phyloP scores from a whole-genome alignment of 2,113 vertebrate genomes.

The Numida meleagris region DNA sequence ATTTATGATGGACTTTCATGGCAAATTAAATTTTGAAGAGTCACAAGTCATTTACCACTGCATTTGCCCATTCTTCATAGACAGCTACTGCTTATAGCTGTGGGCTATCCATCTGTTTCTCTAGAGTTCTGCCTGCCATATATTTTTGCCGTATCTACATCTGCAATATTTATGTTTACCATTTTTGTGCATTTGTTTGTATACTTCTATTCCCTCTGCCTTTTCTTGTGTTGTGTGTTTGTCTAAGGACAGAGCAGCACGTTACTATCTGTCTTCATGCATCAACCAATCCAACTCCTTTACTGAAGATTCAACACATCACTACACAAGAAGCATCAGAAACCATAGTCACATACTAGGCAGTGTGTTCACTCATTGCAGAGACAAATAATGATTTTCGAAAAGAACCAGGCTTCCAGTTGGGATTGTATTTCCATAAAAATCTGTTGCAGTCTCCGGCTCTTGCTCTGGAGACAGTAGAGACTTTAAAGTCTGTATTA shows the following conservation, averaged over 20 bases:
- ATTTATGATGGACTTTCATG: conserved; percentile 47
- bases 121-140: background rate
- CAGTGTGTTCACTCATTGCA: background rate
- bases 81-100: conserved; percentile 26
- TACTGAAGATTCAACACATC: background rate
- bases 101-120: conserved; percentile 41
- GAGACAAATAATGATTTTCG: background rate
- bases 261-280: background rate
- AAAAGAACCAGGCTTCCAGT: background rate
- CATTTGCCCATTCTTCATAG: conserved; percentile 20
- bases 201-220: background rate
- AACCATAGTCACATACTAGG: background rate
- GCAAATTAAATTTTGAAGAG: conserved; percentile 63
- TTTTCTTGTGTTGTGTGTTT: background rate
- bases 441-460: background rate
- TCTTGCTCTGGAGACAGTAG: background rate
- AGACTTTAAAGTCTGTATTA: background rate
- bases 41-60: conserved; percentile 45
- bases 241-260: background rate
- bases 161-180: conserved; percentile 40
- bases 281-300: background rate
- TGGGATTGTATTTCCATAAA: background rate
- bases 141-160: conserved; percentile 13
- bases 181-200: conserved; percentile 31
- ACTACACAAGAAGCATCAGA: background rate